Percentiles rank a stretch among this genome's conserved stretches.
These are phyloP conservation scores for Sebastes cheni DNA, from an alignment of 2,797 vertebrate species.

Conservation along the genomic window DNA sequence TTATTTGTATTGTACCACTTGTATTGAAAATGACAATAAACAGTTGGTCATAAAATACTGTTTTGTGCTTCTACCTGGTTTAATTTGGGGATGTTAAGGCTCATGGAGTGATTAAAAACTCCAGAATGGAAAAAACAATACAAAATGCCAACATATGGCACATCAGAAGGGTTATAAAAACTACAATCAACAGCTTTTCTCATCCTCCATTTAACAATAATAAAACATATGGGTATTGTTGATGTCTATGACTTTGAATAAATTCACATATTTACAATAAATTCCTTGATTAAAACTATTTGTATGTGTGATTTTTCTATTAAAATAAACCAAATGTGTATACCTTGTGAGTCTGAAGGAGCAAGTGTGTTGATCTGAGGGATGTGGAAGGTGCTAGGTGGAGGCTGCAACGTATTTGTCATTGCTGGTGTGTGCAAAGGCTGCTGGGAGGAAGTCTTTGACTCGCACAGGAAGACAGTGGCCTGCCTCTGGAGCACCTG, in stretches of 20 bases:
- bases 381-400: conserved; percentile 57
- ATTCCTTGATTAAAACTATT: neutral
- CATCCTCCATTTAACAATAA: neutral
- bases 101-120: conserved; percentile 8
- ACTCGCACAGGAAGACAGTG: conserved; percentile 89
- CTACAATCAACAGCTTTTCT: neutral
- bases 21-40: too few relatives aligned
- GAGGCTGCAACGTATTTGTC: conserved; percentile 58
- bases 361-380: conserved; percentile 67
- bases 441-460: conserved; percentile 81
- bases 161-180: neutral
- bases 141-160: neutral
- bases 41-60: too few relatives aligned
- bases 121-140: neutral
- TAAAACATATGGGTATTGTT: neutral
- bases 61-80: neutral
- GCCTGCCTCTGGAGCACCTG: conserved; percentile 93
- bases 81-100: neutral
- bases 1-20: too few relatives aligned
- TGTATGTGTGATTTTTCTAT: neutral
- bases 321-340: neutral
- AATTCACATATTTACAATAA: neutral
- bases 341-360: conserved; percentile 67
- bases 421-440: conserved; percentile 74
- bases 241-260: neutral